Base-by-base conservation (phyloP, 2,797 vertebrate species). In the Staurois parvus region DNA sequence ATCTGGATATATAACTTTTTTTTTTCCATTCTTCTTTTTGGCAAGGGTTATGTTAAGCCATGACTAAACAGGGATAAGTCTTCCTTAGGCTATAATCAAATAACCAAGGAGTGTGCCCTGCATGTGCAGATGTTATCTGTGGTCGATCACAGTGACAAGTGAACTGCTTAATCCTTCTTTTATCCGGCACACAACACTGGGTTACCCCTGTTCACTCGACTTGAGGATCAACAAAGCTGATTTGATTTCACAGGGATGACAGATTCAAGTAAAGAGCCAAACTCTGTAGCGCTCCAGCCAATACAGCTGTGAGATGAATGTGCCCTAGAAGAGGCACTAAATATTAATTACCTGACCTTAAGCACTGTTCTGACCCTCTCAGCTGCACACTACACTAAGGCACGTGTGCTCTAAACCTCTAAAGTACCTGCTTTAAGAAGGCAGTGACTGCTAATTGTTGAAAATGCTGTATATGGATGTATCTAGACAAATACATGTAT, bases 91-190 rank as follows among this genome's bases (percentile, higher is more conserved):
- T 95, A 95, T 93, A 95, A 95, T 95, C 93, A 90, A 92, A 92
- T 94, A 92, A 94, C 95, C 95, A 91, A 93, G 93, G 92, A 94
- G 93, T 94, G 94, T 95, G 95, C 92, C 94, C 94, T 94, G 93
- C 89, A 92, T 93, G 95, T 93, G 70, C 92, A 94, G 96, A 96
- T 97, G 96, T 97, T 96, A 95, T 95, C 94, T 94, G 92, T 91
- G 94, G 93, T 95, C 95, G 97, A 97, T 97, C 95, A 97, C 94
- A 95, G 92, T 92, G 94, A 96, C 97, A 97, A 92, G 93, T 96
- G 96, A 95, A 96, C 95, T 95, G 93, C 91, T 93, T 97, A 98
- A 99, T 97, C 96, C 95, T 92, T 92, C 94, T 95, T 97, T 96
- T 97, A 94, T 95, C 93, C 94, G 94, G 93, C 93, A 94, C 93